Conservation (phyloP, 2,113 vertebrate genomes). For the Probosciger aterrimus region DNA sequence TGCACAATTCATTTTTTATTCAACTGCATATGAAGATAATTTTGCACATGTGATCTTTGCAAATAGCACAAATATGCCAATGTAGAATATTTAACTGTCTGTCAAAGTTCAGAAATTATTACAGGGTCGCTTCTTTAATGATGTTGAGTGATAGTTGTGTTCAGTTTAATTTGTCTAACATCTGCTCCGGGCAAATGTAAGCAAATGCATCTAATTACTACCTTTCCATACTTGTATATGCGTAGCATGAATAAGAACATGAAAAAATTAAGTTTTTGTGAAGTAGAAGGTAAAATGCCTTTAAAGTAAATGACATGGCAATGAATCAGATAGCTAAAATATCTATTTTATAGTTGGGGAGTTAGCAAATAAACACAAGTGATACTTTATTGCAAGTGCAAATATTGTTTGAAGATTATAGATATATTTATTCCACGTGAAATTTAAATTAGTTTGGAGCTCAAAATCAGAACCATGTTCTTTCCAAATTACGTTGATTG, state of each 20-base stretch:
- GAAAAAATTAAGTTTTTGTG: slow-evolving; percentile 8
- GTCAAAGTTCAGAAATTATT: slow-evolving; percentile 11
- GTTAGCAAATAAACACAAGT: slow-evolving; percentile 43
- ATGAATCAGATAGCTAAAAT: slow-evolving; percentile 9
- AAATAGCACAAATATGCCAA: not conserved
- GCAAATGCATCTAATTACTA: slow-evolving; percentile 69
- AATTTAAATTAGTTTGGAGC: not conserved
- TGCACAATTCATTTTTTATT: not conserved
- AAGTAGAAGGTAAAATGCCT: slow-evolving; percentile 34
- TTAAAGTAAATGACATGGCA: not conserved
- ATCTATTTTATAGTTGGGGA: not conserved
- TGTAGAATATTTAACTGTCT: not conserved
- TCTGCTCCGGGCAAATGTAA: slow-evolving; percentile 67
- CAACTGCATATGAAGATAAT: not conserved
- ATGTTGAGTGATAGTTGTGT: slow-evolving; percentile 30
- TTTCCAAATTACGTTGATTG: not conserved
- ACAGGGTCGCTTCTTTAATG: slow-evolving; percentile 15
- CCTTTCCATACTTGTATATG: slow-evolving; percentile 32
- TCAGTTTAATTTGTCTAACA: slow-evolving; percentile 70
- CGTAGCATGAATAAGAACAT: not conserved
- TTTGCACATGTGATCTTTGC: not conserved
- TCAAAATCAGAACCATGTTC: not conserved
- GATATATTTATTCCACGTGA: not conserved
- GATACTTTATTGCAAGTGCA: not conserved
- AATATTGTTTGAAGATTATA: not conserved